Percentiles rank a stretch among this genome's conserved stretches.
phyloP scores from a whole-genome alignment of 1,140 invertebrate genomes.

The Zaprionus ghesquierei region DNA sequence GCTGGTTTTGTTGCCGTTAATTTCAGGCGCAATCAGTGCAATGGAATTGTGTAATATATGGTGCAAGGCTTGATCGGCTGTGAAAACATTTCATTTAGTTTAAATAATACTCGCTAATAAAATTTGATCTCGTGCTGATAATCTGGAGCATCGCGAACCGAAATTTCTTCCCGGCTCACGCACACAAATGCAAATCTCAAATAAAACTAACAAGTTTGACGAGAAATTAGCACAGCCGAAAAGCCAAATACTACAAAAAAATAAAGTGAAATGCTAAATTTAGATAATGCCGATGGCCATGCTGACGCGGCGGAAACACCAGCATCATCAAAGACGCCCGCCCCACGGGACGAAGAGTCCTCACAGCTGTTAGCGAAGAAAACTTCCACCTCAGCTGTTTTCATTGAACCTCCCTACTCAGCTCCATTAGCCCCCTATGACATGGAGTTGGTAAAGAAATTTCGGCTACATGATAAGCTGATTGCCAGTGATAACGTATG shows the following conservation, averaged over 20 bases:
- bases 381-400: not conserved
- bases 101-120: slow-evolving; percentile 1
- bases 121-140: slow-evolving; percentile 10
- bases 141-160: slow-evolving; percentile 24
- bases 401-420: slow-evolving; percentile 47
- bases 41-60: slow-evolving; percentile 26
- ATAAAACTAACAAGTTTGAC: slow-evolving; percentile 46
- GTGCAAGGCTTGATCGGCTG: slow-evolving; percentile 31
- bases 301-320: slow-evolving; percentile 30
- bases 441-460: slow-evolving; percentile 57
- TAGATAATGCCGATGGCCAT: slow-evolving; percentile 42
- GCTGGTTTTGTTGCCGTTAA: slow-evolving; percentile 7
- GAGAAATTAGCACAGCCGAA: slow-evolving; percentile 18
- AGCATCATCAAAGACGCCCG: not conserved
- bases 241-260: slow-evolving; percentile 33
- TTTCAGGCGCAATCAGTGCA: slow-evolving; percentile 16
- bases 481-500: slow-evolving; percentile 36
- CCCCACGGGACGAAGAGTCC: slow-evolving; percentile 25
- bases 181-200: slow-evolving; percentile 16
- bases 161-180: slow-evolving; percentile 2
- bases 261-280: slow-evolving; percentile 66
- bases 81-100: not conserved
- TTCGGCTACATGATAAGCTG: slow-evolving; percentile 39
- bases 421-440: slow-evolving; percentile 63
- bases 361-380: slow-evolving; percentile 29